Evolutionary conservation across 2,888 invertebrate genomes (phyloP), one percentile per base, ranked within the genome.

Genomic region (Coenonympha arcania): DNA sequence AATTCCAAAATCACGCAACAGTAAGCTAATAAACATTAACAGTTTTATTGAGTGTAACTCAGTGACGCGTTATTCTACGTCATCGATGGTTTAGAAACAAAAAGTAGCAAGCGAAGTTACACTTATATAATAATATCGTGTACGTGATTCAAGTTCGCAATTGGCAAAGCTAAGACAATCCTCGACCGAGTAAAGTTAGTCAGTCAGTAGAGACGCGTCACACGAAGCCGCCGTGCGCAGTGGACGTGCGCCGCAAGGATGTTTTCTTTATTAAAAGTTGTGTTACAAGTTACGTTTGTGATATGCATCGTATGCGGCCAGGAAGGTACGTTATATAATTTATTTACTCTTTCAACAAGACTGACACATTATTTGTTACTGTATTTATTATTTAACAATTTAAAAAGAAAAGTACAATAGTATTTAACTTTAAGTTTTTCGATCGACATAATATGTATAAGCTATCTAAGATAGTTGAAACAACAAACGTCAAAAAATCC

Each of bases 281-380:
- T 42, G 11, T 22, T 24, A 13, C n/a, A 16, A n/a, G 26, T 46
- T 9, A 30, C 41, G n/a, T n/a, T 46, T 6, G 31, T 24, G 26
- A 11, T 15, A 28, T 39, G 34, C 20, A 15, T 49, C 20, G 52
- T 49, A 19, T 19, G 13, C 41, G 52, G 49, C 22, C 46, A 45
- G 13, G 34, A 28, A 39, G 49, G 49, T 48, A 34, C n/a, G 48
- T 41, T 24, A 2, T 11, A n/a, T 2, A 9, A 26, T 26, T 26
- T 26, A 26, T 9, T 9, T 9, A 26, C 24, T 9, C 9, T 26
- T 1, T 26, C 9, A 6, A 1, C 8, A 26, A 26, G 24, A 6
- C 9, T n/a, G n/a, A n/a, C n/a, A n/a, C n/a, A n/a, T n/a, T n/a
- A n/a, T n/a, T n/a, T n/a, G n/a, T n/a, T n/a, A n/a, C n/a, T n/a